phyloP scores from a whole-genome alignment of 2,113 vertebrate genomes.

The Oreocharis arfaki region DNA sequence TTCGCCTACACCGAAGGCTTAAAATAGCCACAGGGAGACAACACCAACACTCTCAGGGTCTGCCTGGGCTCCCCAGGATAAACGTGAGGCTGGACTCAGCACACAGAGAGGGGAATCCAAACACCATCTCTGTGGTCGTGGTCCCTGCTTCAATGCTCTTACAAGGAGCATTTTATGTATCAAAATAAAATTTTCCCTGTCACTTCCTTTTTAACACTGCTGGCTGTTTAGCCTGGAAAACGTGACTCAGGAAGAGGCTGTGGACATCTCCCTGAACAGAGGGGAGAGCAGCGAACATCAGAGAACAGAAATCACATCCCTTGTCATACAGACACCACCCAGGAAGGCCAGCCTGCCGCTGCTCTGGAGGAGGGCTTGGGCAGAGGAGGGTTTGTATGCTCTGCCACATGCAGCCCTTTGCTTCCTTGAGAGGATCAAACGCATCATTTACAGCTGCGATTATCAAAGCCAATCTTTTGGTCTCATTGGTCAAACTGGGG shows the following conservation, averaged over 20 bases:
- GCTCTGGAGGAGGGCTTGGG: background rate
- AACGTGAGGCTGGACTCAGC: background rate
- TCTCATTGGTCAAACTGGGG: background rate
- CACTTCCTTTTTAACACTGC: background rate
- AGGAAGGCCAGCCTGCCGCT: constrained; percentile 7
- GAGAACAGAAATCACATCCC: constrained; percentile 9
- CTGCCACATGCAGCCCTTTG: background rate
- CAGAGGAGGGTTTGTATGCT: background rate
- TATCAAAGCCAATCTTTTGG: constrained; percentile 29
- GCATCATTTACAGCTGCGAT: constrained; percentile 4
- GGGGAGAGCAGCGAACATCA: background rate
- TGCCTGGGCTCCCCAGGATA: background rate
- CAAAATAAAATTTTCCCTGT: background rate
- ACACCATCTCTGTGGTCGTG: rapidly evolving
- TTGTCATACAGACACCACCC: background rate
- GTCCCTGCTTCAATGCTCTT: background rate
- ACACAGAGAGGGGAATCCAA: background rate
- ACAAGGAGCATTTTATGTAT: background rate
- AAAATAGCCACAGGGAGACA: background rate
- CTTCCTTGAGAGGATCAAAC: background rate
- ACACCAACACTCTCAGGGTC: background rate
- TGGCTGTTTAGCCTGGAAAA: background rate
- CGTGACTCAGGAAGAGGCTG: background rate
- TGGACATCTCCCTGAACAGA: background rate
- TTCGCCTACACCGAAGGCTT: background rate